Evolutionary conservation across 2,113 vertebrate species (phyloP).

Genomic region (Lonchura striata): DNA sequence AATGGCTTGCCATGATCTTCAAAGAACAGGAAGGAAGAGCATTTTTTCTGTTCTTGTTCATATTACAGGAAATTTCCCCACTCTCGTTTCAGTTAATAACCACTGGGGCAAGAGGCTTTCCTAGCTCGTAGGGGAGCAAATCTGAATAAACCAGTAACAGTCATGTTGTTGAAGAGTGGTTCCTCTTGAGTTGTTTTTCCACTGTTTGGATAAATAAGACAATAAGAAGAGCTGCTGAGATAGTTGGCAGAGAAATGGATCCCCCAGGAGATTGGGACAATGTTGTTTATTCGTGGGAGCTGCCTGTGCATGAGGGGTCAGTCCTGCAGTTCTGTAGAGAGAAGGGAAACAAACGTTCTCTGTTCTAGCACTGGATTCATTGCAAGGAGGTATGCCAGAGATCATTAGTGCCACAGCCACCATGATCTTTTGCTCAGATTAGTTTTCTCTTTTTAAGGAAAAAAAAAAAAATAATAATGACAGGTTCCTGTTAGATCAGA

Average conservation of each 20-base stretch:
- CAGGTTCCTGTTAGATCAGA: slow-evolving; percentile 18
- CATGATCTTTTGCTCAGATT: slow-evolving; percentile 1
- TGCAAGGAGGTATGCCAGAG: background rate
- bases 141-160: background rate
- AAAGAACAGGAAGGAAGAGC: background rate
- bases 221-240: slow-evolving; percentile 21
- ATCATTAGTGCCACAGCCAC: slow-evolving; percentile 53
- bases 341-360: slow-evolving; percentile 30
- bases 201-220: slow-evolving; percentile 57
- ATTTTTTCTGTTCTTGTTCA: background rate
- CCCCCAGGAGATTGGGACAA: background rate
- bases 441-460: background rate
- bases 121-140: background rate
- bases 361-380: slow-evolving; percentile 19
- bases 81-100: background rate
- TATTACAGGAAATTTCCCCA: background rate
- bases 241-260: slow-evolving; percentile 35
- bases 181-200: slow-evolving; percentile 44
- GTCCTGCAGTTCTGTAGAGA: background rate
- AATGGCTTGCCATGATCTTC: background rate
- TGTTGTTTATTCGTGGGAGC: slow-evolving; percentile 11
- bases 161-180: background rate
- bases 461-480: background rate
- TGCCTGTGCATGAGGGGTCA: slow-evolving; percentile 10
- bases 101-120: background rate